phyloP scores from a whole-genome alignment of 1,140 invertebrate species.

The Pogonognathellus flavescens region DNA sequence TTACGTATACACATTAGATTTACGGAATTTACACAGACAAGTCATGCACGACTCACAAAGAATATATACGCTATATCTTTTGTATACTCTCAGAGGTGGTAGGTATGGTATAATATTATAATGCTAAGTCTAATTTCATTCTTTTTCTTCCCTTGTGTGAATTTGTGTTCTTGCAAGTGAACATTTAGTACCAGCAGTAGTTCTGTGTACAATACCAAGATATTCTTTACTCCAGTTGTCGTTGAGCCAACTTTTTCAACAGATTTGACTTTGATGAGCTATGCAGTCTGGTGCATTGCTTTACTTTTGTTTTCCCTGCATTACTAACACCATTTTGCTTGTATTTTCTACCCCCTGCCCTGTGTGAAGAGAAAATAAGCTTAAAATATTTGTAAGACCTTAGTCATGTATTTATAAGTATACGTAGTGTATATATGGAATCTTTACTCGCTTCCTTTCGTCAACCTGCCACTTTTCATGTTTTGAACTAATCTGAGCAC shows the following conservation, averaged over 20 bases:
- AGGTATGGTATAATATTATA: not conserved
- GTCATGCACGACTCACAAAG: not conserved
- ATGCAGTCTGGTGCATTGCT: not conserved
- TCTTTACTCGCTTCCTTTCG: not conserved
- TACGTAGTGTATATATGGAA: not conserved
- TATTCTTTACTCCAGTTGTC: conserved; percentile 25
- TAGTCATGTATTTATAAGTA: not conserved
- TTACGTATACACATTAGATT: not conserved
- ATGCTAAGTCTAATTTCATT: conserved; percentile 2
- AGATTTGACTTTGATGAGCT: conserved; percentile 30
- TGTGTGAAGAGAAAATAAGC: too few relatives aligned
- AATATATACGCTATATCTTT: too few relatives aligned
- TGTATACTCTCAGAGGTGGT: not conserved
- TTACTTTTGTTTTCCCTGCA: not conserved
- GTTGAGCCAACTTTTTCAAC: conserved; percentile 13
- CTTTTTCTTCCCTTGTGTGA: too few relatives aligned
- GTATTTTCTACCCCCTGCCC: too few relatives aligned
- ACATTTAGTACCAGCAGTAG: too few relatives aligned
- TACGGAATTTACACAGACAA: not conserved
- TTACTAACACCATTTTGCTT: not conserved
- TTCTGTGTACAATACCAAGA: not conserved
- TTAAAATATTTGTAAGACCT: not conserved
- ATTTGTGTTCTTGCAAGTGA: too few relatives aligned
- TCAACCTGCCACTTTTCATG: not conserved
- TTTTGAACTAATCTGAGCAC: not conserved